These are phyloP conservation scores for Blastobasis adustella DNA, from an alignment of 2,888 invertebrate genomes.

Conservation along the genomic window DNA sequence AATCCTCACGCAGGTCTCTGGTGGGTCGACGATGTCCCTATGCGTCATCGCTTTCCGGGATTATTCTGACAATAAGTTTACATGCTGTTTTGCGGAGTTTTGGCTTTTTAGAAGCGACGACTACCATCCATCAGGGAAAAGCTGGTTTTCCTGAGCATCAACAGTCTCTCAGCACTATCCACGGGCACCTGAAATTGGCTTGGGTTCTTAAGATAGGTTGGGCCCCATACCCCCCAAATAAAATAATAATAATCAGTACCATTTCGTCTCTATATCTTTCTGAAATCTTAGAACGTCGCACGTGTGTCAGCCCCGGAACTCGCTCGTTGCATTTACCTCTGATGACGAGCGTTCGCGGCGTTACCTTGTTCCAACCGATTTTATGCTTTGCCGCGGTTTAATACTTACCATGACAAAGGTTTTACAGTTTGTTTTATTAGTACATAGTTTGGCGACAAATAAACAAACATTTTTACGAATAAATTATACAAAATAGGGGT, in stretches of 20 bases:
- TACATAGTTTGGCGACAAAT: too few species aligned
- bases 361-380: slow-evolving; percentile 1
- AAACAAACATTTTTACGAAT: too few species aligned
- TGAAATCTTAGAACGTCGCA: slow-evolving; percentile 1
- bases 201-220: neutral
- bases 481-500: too few species aligned
- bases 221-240: neutral
- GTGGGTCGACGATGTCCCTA: too few species aligned
- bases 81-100: neutral
- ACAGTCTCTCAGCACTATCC: too few species aligned
- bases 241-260: slow-evolving; percentile 13
- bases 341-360: slow-evolving; percentile 32
- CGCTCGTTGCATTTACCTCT: slow-evolving; percentile 43
- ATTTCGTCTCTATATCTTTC: slow-evolving; percentile 10
- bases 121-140: neutral
- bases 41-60: too few species aligned
- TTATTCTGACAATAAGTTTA: too few species aligned
- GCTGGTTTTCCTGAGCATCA: neutral
- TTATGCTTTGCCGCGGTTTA: too few species aligned
- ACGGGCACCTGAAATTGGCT: too few species aligned
- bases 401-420: too few species aligned
- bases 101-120: neutral
- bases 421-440: too few species aligned
- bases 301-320: slow-evolving; percentile 29
- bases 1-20: too few species aligned